These are phyloP conservation scores for Corythornis madagascariensis DNA, from an alignment of 2,113 vertebrate species.

Conservation along the genomic window DNA sequence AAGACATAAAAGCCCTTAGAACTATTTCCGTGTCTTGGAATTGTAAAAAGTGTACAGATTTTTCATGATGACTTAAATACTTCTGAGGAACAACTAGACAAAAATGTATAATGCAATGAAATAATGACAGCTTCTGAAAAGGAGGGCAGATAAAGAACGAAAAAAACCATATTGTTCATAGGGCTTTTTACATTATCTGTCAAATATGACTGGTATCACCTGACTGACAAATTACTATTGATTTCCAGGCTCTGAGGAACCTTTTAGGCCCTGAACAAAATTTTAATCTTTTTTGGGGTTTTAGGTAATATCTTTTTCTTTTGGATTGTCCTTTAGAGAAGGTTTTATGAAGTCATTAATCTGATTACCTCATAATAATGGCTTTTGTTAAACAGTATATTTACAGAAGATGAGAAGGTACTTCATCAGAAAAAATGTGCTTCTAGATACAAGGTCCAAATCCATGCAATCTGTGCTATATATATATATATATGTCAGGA, in stretches of 20 bases:
- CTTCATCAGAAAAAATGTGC: not conserved
- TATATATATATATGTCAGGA: not conserved
- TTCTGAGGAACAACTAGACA: not conserved
- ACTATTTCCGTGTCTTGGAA: not conserved
- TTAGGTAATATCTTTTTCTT: not conserved
- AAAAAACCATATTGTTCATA: not conserved
- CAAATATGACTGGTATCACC: not conserved
- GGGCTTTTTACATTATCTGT: not conserved
- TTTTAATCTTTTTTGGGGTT: accelerated
- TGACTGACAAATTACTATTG: not conserved
- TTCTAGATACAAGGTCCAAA: not conserved
- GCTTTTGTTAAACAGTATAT: not conserved
- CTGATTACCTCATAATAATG: slow-evolving; percentile 2
- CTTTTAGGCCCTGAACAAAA: not conserved
- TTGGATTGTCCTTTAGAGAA: not conserved
- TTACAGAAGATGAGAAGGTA: not conserved
- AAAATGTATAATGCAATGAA: not conserved
- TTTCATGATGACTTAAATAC: not conserved
- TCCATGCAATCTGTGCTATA: not conserved
- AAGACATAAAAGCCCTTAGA: not conserved
- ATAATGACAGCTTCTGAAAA: not conserved
- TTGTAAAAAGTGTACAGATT: not conserved
- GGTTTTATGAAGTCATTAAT: not conserved
- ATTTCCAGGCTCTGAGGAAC: not conserved
- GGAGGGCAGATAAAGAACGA: not conserved